phyloP scores from a whole-genome alignment of 92 coral and sea anemone species.

The Porites lobata region DNA sequence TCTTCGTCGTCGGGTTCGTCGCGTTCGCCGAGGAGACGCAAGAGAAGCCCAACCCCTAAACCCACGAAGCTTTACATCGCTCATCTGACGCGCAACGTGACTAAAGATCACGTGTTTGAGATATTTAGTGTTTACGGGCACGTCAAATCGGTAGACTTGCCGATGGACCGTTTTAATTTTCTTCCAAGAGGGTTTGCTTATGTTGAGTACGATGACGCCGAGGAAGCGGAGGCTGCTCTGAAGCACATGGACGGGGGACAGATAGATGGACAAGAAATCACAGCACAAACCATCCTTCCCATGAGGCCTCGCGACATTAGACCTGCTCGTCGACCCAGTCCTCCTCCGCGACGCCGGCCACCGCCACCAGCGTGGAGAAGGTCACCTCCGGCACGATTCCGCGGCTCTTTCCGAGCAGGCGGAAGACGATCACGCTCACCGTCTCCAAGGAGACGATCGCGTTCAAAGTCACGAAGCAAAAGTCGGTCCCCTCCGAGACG shows the following conservation, averaged over 20 bases:
- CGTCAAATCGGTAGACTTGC: slow-evolving; percentile 91
- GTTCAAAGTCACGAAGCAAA: slow-evolving; percentile 87
- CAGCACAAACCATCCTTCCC: slow-evolving; percentile 90
- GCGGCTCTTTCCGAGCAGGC: slow-evolving; percentile 81
- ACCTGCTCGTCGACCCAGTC: slow-evolving; percentile 87
- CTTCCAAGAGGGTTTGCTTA: slow-evolving; percentile 95
- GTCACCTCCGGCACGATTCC: slow-evolving; percentile 94
- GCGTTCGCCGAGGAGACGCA: slow-evolving; percentile 92
- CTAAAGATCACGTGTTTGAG: slow-evolving; percentile 96
- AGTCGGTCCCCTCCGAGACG: slow-evolving; percentile 92
- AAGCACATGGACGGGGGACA: slow-evolving; percentile 99
- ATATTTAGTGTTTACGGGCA: slow-evolving; percentile 97
- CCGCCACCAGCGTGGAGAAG: slow-evolving; percentile 90
- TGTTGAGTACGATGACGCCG: slow-evolving; percentile 90
- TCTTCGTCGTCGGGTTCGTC: slow-evolving; percentile 87
- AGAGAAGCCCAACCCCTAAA: slow-evolving; percentile 94
- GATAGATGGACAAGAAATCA: slow-evolving; percentile 96
- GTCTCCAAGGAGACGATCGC: slow-evolving; percentile 84
- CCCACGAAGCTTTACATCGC: slow-evolving; percentile 92
- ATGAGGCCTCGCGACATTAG: slow-evolving; percentile 89
- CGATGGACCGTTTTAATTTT: slow-evolving; percentile 90
- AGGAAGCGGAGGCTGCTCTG: slow-evolving; percentile 90
- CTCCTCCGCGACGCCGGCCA: slow-evolving; percentile 81
- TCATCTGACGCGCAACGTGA: slow-evolving; percentile 93
- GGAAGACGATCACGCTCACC: slow-evolving; percentile 91